Evolutionary conservation across 2,113 vertebrate species (phyloP).

Genomic region (Burhinus bistriatus): DNA sequence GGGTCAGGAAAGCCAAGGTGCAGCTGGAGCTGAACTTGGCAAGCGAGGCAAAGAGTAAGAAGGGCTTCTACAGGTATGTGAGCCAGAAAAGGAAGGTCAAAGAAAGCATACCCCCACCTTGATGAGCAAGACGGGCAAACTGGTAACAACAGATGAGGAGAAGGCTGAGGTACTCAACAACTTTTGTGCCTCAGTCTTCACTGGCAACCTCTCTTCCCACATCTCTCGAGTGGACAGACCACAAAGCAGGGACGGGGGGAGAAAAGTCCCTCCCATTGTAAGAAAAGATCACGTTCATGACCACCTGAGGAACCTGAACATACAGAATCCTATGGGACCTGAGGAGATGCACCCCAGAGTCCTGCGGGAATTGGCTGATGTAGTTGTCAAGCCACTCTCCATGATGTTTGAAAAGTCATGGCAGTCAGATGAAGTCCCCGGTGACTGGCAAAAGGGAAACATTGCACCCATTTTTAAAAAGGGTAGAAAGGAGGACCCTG

Average conservation of each 20-base stretch:
- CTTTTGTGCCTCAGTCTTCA: background rate
- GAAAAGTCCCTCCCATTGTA: background rate
- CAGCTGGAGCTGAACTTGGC: background rate
- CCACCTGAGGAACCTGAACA: background rate
- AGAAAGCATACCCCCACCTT: background rate
- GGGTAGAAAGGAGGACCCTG: background rate
- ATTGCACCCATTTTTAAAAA: background rate
- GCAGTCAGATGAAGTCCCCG: background rate
- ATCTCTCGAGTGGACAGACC: background rate
- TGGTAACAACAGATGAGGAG: background rate
- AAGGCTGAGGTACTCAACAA: background rate
- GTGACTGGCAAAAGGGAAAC: background rate
- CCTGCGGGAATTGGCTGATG: background rate
- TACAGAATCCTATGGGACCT: background rate
- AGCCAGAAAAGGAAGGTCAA: background rate
- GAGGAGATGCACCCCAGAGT: background rate
- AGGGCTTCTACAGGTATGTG: background rate
- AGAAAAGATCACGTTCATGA: background rate
- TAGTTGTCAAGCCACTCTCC: background rate
- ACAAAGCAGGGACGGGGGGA: too few relatives aligned
- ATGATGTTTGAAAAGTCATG: background rate
- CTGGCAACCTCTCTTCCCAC: background rate
- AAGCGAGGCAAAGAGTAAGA: background rate
- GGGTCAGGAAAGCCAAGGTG: background rate
- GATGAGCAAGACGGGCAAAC: background rate